Conservation (phyloP, 2,888 invertebrate species). For the Chalcosyrphus nemorum region DNA sequence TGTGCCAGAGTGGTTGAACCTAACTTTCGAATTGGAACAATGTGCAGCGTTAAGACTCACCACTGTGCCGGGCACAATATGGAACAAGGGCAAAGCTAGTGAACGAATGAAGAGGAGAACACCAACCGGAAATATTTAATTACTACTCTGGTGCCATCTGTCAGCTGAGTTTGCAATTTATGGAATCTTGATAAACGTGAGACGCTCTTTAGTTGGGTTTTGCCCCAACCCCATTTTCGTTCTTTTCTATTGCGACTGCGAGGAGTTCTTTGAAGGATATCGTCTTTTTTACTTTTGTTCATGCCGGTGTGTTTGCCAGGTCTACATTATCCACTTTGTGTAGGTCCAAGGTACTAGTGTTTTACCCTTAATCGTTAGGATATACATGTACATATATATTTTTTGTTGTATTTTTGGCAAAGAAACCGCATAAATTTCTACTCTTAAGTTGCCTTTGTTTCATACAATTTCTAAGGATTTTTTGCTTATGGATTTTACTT, state of each 20-base stretch:
- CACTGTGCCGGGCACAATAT: slow-evolving; percentile 35
- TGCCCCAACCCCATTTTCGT: too few species aligned
- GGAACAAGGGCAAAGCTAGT: slow-evolving; percentile 50
- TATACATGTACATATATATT: background rate
- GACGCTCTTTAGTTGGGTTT: slow-evolving; percentile 50
- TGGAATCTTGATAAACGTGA: slow-evolving; percentile 73
- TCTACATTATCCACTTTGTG: slow-evolving; percentile 54
- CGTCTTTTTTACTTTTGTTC: slow-evolving; percentile 44
- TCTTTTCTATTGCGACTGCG: background rate
- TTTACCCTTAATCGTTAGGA: slow-evolving; percentile 42
- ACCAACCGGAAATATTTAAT: slow-evolving; percentile 75
- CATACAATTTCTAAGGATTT: background rate
- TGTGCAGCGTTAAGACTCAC: slow-evolving; percentile 40
- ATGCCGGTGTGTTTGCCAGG: slow-evolving; percentile 37
- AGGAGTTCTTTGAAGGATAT: slow-evolving; percentile 5
- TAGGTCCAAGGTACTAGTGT: slow-evolving; percentile 26
- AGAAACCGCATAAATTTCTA: slow-evolving; percentile 46
- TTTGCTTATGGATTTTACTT: background rate
- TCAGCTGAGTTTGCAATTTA: slow-evolving; percentile 74
- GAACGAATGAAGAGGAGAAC: slow-evolving; percentile 52
- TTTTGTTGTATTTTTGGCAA: slow-evolving; percentile 56
- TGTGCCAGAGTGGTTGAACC: slow-evolving; percentile 59
- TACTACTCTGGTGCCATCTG: slow-evolving; percentile 75
- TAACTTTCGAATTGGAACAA: slow-evolving; percentile 64
- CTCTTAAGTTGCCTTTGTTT: slow-evolving; percentile 7